A percentile compares a stretch with the other conserved stretches of the same genome.
These are phyloP conservation scores for Phrixothrix hirtus DNA, from an alignment of 2,888 invertebrate species.

Conservation along the genomic window DNA sequence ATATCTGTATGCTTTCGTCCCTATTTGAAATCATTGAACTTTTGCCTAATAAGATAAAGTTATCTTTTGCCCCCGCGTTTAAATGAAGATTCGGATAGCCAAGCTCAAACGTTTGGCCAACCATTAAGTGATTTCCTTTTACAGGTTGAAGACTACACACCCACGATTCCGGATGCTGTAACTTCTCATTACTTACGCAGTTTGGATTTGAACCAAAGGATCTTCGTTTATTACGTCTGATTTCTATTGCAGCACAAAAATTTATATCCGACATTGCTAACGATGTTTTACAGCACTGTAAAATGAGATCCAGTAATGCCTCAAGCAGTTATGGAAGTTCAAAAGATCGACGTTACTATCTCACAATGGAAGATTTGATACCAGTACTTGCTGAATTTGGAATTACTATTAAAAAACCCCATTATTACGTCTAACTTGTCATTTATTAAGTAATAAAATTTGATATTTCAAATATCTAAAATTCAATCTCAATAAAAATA, in stretches of 20 bases:
- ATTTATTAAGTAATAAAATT: too few species aligned
- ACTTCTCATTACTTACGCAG: slow-evolving; percentile 85
- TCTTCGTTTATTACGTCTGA: slow-evolving; percentile 86
- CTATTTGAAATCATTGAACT: too few species aligned
- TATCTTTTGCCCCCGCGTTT: too few species aligned
- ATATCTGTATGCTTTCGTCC: too few species aligned
- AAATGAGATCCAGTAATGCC: slow-evolving; percentile 82
- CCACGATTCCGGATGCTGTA: slow-evolving; percentile 95
- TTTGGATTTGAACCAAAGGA: slow-evolving; percentile 92
- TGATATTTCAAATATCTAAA: too few species aligned
- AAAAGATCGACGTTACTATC: slow-evolving; percentile 80
- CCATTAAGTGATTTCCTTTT: slow-evolving; percentile 86
- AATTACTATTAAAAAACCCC: slow-evolving; percentile 91
- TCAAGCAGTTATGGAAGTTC: slow-evolving; percentile 62
- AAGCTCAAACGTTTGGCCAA: slow-evolving; percentile 66
- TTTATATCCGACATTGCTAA: slow-evolving; percentile 97
- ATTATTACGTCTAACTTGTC: slow-evolving; percentile 84
- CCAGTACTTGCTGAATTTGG: slow-evolving; percentile 96
- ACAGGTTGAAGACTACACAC: slow-evolving; percentile 92
- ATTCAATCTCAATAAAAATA: too few species aligned
- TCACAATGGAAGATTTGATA: slow-evolving; percentile 94
- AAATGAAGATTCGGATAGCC: slow-evolving; percentile 48
- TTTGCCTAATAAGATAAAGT: too few species aligned
- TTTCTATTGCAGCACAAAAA: slow-evolving; percentile 95
- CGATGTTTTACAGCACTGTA: slow-evolving; percentile 96